phyloP scores from a whole-genome alignment of 1,140 invertebrate species.

The Plutomurus gul region DNA sequence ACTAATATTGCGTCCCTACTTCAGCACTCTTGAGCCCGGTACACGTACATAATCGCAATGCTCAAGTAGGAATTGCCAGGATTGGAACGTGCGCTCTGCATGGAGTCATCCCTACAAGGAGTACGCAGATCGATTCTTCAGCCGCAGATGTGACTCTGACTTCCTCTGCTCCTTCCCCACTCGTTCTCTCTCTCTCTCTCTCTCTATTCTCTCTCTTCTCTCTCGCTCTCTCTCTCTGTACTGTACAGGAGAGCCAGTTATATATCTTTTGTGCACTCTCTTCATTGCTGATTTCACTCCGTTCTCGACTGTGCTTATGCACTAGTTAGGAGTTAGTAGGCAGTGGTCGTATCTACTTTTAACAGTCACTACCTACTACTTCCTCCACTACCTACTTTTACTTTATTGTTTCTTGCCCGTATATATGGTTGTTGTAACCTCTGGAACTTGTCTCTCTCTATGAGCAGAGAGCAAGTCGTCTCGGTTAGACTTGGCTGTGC shows the following conservation, averaged over 20 bases:
- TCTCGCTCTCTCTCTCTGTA: too few relatives aligned
- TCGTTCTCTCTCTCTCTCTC: not conserved
- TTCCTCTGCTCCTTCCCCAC: not conserved
- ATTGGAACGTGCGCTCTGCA: conserved; percentile 6
- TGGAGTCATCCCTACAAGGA: not conserved
- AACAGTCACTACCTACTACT: too few relatives aligned
- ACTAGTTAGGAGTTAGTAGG: not conserved
- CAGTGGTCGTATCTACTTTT: too few relatives aligned
- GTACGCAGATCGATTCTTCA: conserved; percentile 32
- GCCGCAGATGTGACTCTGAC: conserved; percentile 25
- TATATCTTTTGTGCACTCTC: not conserved
- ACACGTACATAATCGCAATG: too few relatives aligned
- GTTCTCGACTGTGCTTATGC: not conserved
- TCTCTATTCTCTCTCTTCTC: not conserved
- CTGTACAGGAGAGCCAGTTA: too few relatives aligned
- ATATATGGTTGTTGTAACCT: too few relatives aligned
- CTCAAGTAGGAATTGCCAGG: not conserved
- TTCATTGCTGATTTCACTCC: not conserved
- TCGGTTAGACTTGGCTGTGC: too few relatives aligned
- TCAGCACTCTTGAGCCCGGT: too few relatives aligned
- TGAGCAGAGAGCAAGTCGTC: too few relatives aligned
- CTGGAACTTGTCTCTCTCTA: too few relatives aligned
- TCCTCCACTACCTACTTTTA: too few relatives aligned
- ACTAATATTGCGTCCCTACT: not conserved
- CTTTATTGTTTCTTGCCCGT: too few relatives aligned